These are phyloP conservation scores for Physella acuta DNA, from an alignment of 1,140 invertebrate genomes.

Conservation along the genomic window DNA sequence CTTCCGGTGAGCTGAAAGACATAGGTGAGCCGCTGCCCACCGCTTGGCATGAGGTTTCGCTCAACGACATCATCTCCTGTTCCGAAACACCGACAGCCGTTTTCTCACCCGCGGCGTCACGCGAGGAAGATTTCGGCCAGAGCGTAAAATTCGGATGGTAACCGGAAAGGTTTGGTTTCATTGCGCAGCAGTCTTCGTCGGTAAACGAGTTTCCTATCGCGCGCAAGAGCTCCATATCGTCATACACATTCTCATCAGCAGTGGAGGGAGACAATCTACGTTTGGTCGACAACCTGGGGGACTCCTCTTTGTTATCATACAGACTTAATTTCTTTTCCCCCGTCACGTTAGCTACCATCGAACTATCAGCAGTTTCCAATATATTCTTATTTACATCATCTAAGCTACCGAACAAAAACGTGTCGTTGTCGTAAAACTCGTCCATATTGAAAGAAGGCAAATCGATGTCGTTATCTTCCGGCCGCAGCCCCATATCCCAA, in stretches of 20 bases:
- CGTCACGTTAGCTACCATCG: no score
- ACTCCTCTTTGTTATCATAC: not conserved
- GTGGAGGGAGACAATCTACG: not conserved
- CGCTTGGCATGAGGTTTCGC: constrained; percentile 10
- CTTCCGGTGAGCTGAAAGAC: constrained; percentile 24
- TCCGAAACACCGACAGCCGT: not conserved
- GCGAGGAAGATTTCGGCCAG: not conserved
- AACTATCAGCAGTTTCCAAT: not conserved
- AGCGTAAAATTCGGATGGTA: constrained; percentile 7
- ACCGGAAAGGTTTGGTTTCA: not conserved
- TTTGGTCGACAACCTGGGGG: not conserved
- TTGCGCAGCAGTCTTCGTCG: constrained; percentile 16
- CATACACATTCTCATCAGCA: not conserved
- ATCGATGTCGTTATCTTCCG: not conserved
- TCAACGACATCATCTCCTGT: not conserved
- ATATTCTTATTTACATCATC: constrained; percentile 7
- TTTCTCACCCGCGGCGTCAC: not conserved
- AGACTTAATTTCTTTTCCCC: not conserved
- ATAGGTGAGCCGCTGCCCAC: constrained; percentile 12
- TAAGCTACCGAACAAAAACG: not conserved
- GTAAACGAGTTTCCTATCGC: constrained; percentile 9
- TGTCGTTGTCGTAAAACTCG: not conserved
- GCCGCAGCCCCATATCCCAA: constrained; percentile 23
- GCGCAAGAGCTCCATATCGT: not conserved
- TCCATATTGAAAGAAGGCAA: constrained; percentile 3